A percentile compares a stretch with the other conserved stretches of the same genome.
These are phyloP conservation scores for Agelaius phoeniceus DNA, from an alignment of 2,113 vertebrate species.

Conservation along the genomic window DNA sequence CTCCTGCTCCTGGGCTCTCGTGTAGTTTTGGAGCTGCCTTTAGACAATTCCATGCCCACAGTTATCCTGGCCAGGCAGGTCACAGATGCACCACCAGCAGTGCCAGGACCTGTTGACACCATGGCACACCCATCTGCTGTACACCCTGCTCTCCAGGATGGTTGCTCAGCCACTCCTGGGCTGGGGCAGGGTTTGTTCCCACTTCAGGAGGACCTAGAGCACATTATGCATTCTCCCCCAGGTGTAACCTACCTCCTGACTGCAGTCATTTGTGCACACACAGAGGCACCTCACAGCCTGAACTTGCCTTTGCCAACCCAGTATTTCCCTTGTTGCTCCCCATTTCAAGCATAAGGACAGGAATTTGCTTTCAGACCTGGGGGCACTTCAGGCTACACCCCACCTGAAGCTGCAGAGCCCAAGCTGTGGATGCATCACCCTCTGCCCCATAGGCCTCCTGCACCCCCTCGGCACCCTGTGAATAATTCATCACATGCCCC, in stretches of 20 bases:
- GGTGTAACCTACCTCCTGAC: neutral
- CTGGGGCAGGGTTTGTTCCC: neutral
- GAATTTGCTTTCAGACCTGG: neutral
- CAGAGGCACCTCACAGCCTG: accelerated
- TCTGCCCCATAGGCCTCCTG: neutral
- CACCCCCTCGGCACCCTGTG: neutral
- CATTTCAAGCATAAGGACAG: neutral
- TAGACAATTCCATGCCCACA: too few species aligned
- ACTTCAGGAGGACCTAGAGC: neutral
- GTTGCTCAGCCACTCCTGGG: neutral
- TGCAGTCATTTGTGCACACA: neutral
- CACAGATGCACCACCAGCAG: neutral
- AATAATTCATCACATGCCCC: constrained; percentile 9
- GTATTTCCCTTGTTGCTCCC: neutral
- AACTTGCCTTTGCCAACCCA: neutral
- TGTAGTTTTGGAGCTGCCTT: neutral
- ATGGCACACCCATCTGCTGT: neutral
- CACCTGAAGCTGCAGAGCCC: neutral
- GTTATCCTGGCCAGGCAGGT: neutral
- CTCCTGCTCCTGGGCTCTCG: neutral
- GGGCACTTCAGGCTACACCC: neutral
- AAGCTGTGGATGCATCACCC: neutral
- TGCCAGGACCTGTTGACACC: neutral
- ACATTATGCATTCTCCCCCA: neutral
- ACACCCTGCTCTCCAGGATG: neutral